Evolutionary conservation across 2,888 invertebrate genomes (phyloP).

Genomic region (Catocala fraxini): DNA sequence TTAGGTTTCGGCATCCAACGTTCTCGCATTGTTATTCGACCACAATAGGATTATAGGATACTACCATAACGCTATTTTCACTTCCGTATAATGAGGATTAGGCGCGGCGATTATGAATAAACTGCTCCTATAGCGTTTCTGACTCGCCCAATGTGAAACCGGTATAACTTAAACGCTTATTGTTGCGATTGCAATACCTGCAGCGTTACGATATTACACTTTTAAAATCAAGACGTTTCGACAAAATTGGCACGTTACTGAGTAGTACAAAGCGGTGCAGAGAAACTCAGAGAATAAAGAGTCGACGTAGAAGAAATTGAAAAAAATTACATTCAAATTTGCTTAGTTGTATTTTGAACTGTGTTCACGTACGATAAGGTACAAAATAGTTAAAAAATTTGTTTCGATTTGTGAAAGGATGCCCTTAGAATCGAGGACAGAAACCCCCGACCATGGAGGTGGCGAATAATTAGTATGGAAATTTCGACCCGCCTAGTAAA

Average conservation of each 20-base stretch:
- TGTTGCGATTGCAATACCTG: no score
- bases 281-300: constrained; percentile 8
- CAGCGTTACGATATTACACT: not conserved
- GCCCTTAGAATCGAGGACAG: constrained; percentile 34
- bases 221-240: not conserved
- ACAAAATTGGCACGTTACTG: not conserved
- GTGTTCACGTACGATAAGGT: constrained; percentile 13
- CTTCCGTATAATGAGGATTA: constrained; percentile 55
- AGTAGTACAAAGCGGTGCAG: not conserved
- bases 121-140: constrained; percentile 20
- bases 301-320: not conserved
- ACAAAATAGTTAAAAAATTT: constrained; percentile 17
- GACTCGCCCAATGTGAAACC: not conserved
- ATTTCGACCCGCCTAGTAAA: constrained; percentile 40
- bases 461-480: constrained; percentile 51
- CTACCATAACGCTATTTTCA: constrained; percentile 53
- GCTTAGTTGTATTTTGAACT: constrained; percentile 16
- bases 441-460: constrained; percentile 33
- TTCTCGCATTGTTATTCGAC: constrained; percentile 61
- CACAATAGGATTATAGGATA: constrained; percentile 71
- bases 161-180: no score
- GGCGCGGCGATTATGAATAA: constrained; percentile 29
- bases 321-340: not conserved
- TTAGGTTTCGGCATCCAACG: constrained; percentile 56
- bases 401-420: constrained; percentile 36